These are phyloP conservation scores for Camponotus pennsylvanicus DNA, from an alignment of 1,140 invertebrate genomes.

Conservation along the genomic window DNA sequence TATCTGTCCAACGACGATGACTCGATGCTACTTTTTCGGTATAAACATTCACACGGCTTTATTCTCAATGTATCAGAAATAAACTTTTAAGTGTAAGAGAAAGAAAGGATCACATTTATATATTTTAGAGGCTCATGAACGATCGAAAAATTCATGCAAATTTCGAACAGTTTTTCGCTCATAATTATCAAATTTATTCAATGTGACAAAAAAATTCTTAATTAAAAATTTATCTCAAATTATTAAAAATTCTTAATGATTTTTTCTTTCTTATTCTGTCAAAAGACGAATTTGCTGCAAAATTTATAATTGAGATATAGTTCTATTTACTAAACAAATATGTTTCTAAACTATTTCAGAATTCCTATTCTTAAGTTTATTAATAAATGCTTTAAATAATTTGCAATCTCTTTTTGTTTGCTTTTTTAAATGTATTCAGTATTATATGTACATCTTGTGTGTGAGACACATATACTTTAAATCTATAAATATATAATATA, in stretches of 20 bases:
- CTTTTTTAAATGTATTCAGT: background rate
- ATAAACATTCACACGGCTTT: background rate
- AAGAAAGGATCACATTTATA: background rate
- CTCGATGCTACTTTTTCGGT: background rate
- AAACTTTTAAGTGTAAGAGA: conserved; percentile 13
- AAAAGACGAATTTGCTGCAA: background rate
- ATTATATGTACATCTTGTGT: background rate
- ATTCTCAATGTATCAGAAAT: background rate
- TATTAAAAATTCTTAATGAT: too few species aligned
- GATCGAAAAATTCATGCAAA: background rate
- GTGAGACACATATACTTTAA: too few species aligned
- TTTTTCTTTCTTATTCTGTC: background rate
- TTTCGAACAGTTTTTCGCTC: background rate
- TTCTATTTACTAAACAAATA: conserved; percentile 21
- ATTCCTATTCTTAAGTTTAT: conserved; percentile 20
- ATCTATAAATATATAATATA: too few species aligned
- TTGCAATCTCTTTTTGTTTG: background rate
- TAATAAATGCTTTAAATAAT: background rate
- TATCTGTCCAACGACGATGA: background rate
- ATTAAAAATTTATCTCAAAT: background rate
- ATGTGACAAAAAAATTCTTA: conserved; percentile 3
- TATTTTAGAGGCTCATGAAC: background rate
- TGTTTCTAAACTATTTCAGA: background rate
- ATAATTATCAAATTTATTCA: conserved; percentile 14
- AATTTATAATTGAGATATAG: background rate